Evolutionary conservation across 2,888 invertebrate genomes (phyloP), one percentile per base, ranked within the genome.

Genomic region (Ceramica pisi): DNA sequence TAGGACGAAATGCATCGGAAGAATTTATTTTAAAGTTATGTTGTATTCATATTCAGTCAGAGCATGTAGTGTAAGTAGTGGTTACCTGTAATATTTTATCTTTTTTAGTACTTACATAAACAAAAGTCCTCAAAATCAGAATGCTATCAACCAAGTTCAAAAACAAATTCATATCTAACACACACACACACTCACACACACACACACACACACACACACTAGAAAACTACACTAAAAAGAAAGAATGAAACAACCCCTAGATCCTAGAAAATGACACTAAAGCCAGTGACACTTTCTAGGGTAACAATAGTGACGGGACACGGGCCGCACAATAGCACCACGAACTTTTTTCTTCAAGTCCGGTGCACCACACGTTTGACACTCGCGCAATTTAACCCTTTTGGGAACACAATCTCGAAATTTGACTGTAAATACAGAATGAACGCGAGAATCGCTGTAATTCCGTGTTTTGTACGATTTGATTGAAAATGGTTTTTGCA

Each of bases 361-460:
- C 81, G 76, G 75, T 71, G 64, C 72, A 73, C 78, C 66, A 67
- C 75, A 60, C 86, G 82, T 89, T 88, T 87, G 88, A 85, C 87
- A 86, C 88, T 83, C 86, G 87, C 68, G 81, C 91, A 91, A 91
- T 92, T 91, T 90, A 88, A 87, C 86, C 89, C 87, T 86, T 88
- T 86, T 83, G 77, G 85, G 76, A 71, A 79, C 65, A 50, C 76
- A 84, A 86, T 71, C 75, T 80, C 72, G 68, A 74, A 73, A 75
- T 74, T 55, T 67, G 59, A 67, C 79, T 78, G 80, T 82, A 82
- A 65, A 71, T 63, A 75, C 71, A 68, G 57, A 76, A 83, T 87
- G 78, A 85, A 86, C 66, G 71, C 64, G 81, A 79, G 78, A 80
- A 74, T 81, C 74, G 55, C 31, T 81, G 78, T 67, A 76, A 85